Evolutionary conservation across 2,888 invertebrate species (phyloP), one percentile per base, ranked within the genome.

Genomic region (Scaptomyza caliginosa): DNA sequence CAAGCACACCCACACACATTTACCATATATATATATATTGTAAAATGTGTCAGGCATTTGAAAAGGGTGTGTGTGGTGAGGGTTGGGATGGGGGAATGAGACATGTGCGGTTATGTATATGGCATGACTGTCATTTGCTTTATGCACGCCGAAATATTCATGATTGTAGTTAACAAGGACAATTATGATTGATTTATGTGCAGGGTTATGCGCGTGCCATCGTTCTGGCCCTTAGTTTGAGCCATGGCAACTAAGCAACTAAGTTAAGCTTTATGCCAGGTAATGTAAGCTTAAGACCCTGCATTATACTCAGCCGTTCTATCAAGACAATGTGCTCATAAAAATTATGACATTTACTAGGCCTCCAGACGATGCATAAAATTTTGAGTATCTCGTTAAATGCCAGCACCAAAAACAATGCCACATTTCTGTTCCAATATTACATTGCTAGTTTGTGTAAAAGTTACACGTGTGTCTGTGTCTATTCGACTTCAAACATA

Each of bases 141-240:
- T 81, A 88, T 88, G 86, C 66, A 73, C 56, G 77, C 67, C 67
- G 63, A 86, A 88, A 86, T 82, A 88, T 82, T 82, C 82, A 88
- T 82, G 82, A 88, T 88, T 82, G 74, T 77, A 84, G 82, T 88
- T 82, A 82, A 88, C 85, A 86, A 88, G 86, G 84, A 88, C 82
- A 88, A 88, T 82, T 86, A 82, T 82, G 82, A 82, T 88, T 82
- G 82, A 82, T 82, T 82, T 82, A 88, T 82, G 82, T 67, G 63
- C 48, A 48, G 51, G 70, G 78, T 62, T 67, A 71, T 54, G 64
- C 62, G 66, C 65, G 71, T 77, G 77, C 66, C 77, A 43, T 26
- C 49, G 42, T 50, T 48, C 48, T 50, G 50, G 67, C 76, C 76
- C 70, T 79, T 76, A 82, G 67, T 66, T 67, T 50, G 42, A 69